Percentiles rank a stretch among this genome's conserved stretches.
Conservation (phyloP, 2,113 vertebrate genomes). For the Platysteira castanea region DNA sequence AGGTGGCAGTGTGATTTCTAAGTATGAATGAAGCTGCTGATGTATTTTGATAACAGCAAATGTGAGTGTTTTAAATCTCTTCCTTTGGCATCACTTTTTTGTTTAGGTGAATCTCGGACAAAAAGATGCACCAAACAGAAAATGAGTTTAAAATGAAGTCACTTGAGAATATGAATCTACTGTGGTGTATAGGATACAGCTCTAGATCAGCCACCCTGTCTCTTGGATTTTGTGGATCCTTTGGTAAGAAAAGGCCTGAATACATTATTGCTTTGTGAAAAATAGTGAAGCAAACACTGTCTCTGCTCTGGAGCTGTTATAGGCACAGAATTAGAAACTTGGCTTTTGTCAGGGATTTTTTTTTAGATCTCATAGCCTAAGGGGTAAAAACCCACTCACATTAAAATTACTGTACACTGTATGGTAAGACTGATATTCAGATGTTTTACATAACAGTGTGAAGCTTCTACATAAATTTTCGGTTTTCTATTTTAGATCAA, state of each 20-base stretch:
- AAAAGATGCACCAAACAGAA: not conserved
- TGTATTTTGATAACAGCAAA: not conserved
- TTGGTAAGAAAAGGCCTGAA: not conserved
- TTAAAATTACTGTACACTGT: not conserved
- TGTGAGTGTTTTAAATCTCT: not conserved
- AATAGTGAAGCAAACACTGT: not conserved
- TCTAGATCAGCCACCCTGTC: not conserved
- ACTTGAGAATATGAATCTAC: not conserved
- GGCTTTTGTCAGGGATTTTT: not conserved
- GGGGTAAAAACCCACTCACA: not conserved
- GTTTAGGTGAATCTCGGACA: not conserved
- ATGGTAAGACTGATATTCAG: not conserved
- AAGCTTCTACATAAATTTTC: not conserved
- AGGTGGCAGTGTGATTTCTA: not conserved
- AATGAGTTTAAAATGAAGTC: not conserved
- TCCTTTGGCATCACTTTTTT: not conserved
- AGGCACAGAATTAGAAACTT: not conserved
- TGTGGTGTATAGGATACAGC: not conserved
- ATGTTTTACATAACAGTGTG: not conserved
- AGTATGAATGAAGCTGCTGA: not conserved
- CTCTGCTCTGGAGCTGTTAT: not conserved
- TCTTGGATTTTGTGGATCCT: not conserved
- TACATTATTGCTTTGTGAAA: not conserved
- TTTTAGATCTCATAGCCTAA: not conserved
- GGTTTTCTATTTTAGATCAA: not conserved